Base-by-base conservation (phyloP, 2,888 invertebrate genomes). In the Dryobota labecula region DNA sequence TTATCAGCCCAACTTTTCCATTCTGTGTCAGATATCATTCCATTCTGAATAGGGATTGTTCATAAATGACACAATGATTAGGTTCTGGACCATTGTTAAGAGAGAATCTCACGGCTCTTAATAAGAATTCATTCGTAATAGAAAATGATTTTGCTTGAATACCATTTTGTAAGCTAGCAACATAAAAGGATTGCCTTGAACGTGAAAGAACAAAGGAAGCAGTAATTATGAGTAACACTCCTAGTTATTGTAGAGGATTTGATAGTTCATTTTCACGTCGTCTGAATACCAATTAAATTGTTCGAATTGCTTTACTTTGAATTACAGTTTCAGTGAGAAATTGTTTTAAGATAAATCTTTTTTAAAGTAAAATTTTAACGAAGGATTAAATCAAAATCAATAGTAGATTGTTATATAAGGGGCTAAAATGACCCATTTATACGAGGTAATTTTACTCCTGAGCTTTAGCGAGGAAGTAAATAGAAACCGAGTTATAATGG, bases 11-110 rank as follows among this genome's bases (percentile, higher is more conserved):
- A 33, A 56, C 15, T 38, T 60, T 74, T 64, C 33, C 43, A 6
- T 65, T 36, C 64, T 73, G 57, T 74, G 76, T 77, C 75, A 82
- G 83, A 80, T 78, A 80, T 80, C 69, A 78, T 78, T 60, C 61
- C 47, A 7, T 24, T 66, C 65, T 84, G 78, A 84, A 79, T 80
- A 80, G 83, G 77, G 68, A 86, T 82, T 86, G 83, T 85, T 88
- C 89, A 80, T 84, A 89, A 86, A 84, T 82, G 87, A 84, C 86
- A 88, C 86, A 86, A 86, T 88, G 88, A 88, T 87, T 86, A 88
- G 78, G 85, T 86, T 82, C 84, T 60, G 38, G 51, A 53, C 85
- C 71, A 88, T 88, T 88, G 87, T 89, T 73, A 68, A 6, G 58
- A 69, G 76, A 76, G 65, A 78, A 82, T 82, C 80, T 79, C 69